Base-by-base conservation (phyloP, 2,797 vertebrate genomes). In the Microctenopoma lineatum region DNA sequence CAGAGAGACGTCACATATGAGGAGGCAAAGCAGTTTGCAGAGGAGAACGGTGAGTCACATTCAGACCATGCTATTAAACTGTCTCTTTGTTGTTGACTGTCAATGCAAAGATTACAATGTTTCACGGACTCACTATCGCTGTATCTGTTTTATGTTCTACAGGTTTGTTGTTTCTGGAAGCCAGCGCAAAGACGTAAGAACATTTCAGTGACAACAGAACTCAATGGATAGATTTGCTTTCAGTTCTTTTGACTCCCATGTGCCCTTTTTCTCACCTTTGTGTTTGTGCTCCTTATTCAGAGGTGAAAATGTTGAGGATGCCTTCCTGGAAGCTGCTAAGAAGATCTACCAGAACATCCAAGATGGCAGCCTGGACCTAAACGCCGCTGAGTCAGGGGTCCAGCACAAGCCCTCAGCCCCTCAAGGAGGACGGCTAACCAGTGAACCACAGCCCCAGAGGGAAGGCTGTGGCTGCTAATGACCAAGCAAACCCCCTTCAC, bases 311-410 rank as follows among this genome's bases (percentile, higher is more conserved):
- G 98, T 99, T 7, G 98, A 99, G 92, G 98, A 99, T 2, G 97
- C 98, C 0, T 99, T 99, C 91, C 94, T 99, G 87, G 98, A 99
- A 93, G 97, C 98, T 5, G 97, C 98, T 42, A 99, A 99, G 95
- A 98, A 98, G 84, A 99, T 99, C 92, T 99, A 99, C 91, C 98
- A 99, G 95, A 99, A 99, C 79, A 99, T 99, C 92, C 98, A 99
- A 88, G 98, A 99, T 0, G 98, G 98, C 60, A 99, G 98, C 90
- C 94, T 99, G 94, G 98, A 99, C 89, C 96, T 99, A 91, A 99
- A 99, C 14, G 98, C 98, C 0, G 98, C 98, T 0, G 98, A 99
- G 76, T 99, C 97, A 0, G 98, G 97, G 2, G 98, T 99, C 76
- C 97, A 99, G 92, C 98, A 99, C 92, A 99, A 99, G 94, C 98